These are phyloP conservation scores for Grammomys surdaster DNA, from an alignment of 2,113 vertebrate species.

Conservation along the genomic window DNA sequence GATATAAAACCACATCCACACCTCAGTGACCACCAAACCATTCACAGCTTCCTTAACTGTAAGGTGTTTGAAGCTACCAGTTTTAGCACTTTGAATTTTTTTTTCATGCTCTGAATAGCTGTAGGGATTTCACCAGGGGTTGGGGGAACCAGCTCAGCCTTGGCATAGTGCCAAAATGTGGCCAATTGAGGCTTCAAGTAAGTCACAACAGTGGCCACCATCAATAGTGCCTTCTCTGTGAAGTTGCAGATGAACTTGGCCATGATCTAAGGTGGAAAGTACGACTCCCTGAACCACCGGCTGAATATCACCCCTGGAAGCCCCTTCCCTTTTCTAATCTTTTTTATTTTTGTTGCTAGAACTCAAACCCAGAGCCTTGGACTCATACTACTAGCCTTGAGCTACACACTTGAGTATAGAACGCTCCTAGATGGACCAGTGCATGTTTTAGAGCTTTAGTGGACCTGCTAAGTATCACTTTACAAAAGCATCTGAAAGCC, in stretches of 20 bases:
- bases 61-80: slow-evolving; percentile 92
- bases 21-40: slow-evolving; percentile 95
- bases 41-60: slow-evolving; percentile 96
- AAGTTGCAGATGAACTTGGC: too few relatives aligned
- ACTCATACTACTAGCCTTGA: background rate
- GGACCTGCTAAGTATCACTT: background rate
- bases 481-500: background rate
- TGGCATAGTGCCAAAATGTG: slow-evolving; percentile 96
- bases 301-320: too few relatives aligned
- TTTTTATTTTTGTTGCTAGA: background rate
- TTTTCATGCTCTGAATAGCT: slow-evolving; percentile 91
- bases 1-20: slow-evolving; percentile 99
- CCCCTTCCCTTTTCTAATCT: background rate
- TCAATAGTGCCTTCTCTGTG: too few relatives aligned
- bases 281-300: too few relatives aligned
- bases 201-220: slow-evolving; percentile 88
- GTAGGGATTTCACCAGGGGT: slow-evolving; percentile 94
- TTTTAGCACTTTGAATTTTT: slow-evolving; percentile 87
- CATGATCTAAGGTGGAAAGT: too few relatives aligned
- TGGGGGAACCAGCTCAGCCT: slow-evolving; percentile 95
- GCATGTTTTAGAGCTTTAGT: background rate
- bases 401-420: background rate
- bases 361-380: background rate
- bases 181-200: slow-evolving; percentile 94
- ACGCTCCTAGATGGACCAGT: background rate